phyloP scores from a whole-genome alignment of 2,797 vertebrate species.

The Enteromius radiatus region DNA sequence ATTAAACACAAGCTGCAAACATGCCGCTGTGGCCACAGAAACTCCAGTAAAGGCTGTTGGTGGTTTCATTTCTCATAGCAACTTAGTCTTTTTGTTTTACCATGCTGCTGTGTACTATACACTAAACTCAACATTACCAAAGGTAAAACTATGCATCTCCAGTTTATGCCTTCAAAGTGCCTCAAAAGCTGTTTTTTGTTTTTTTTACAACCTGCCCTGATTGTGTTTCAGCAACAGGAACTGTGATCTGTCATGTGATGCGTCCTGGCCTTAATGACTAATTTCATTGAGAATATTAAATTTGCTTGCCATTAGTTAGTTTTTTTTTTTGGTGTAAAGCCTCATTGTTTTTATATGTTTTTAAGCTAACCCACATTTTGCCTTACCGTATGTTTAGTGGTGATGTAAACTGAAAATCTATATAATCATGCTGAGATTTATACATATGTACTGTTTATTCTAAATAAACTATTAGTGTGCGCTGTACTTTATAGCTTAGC shows the following conservation, averaged over 20 bases:
- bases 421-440: slow-evolving; percentile 1
- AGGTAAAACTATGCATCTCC: slow-evolving; percentile 12
- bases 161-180: slow-evolving; percentile 42
- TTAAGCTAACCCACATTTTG: not conserved
- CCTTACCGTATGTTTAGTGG: not conserved
- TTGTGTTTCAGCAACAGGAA: slow-evolving; percentile 4
- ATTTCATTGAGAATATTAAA: too few species aligned
- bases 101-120: not conserved
- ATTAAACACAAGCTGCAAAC: slow-evolving; percentile 21
- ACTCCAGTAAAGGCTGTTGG: not conserved
- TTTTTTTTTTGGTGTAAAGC: not conserved
- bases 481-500: not conserved
- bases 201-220: not conserved
- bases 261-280: not conserved
- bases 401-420: not conserved
- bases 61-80: not conserved
- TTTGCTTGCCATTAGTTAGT: not conserved
- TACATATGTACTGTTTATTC: slow-evolving; percentile 1
- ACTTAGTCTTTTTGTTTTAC: not conserved
- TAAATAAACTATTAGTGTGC: slow-evolving; percentile 4
- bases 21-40: slow-evolving; percentile 3
- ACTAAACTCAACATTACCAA: not conserved
- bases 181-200: slow-evolving; percentile 14
- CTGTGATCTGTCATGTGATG: not conserved
- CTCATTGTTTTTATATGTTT: not conserved